Evolutionary conservation across 1,140 invertebrate genomes (phyloP).

Genomic region (Drosophila sturtevanti): DNA sequence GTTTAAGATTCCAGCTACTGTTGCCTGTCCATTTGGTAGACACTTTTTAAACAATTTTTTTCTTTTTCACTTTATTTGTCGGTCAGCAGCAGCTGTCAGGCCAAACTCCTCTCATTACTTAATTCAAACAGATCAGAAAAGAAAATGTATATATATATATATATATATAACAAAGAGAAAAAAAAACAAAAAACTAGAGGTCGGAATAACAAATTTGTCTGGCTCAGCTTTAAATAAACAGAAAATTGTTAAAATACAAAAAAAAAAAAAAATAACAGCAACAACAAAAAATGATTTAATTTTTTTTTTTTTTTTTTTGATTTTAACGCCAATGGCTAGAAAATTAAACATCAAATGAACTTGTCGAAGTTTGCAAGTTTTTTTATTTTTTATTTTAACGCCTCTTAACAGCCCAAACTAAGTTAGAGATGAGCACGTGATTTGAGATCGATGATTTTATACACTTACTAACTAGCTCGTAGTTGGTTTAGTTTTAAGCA

Average conservation of each 20-base stretch:
- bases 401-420: constrained; percentile 36
- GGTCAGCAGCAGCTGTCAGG: constrained; percentile 40
- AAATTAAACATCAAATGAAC: constrained; percentile 37
- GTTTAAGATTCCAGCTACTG: constrained; percentile 24
- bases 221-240: constrained; percentile 64
- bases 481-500: too few species aligned
- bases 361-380: constrained; percentile 45
- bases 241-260: constrained; percentile 14
- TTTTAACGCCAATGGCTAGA: not conserved
- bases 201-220: constrained; percentile 50
- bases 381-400: constrained; percentile 45
- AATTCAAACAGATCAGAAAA: not conserved
- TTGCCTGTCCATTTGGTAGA: constrained; percentile 31
- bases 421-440: not conserved
- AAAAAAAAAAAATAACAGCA: constrained; percentile 17
- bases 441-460: not conserved
- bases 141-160: not conserved
- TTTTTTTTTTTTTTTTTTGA: not conserved
- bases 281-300: constrained; percentile 4
- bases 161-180: not conserved
- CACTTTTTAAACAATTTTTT: constrained; percentile 20
- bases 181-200: constrained; percentile 30
- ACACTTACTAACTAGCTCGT: not conserved
- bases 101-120: not conserved
- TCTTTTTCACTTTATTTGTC: not conserved